Conservation (phyloP, 2,888 invertebrate genomes). For the Cryptocheilus praepositus region DNA sequence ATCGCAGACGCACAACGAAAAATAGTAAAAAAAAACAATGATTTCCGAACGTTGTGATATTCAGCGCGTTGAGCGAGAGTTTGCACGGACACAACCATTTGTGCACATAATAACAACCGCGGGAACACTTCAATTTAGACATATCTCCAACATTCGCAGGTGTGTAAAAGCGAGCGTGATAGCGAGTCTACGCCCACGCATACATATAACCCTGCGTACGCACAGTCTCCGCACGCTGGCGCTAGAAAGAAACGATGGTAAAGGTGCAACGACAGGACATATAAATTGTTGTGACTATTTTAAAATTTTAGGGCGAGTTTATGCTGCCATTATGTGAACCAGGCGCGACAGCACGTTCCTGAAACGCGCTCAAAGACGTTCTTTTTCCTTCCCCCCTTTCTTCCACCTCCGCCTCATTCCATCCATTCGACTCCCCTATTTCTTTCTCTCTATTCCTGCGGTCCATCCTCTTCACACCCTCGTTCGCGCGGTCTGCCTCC, state of each 20-base stretch:
- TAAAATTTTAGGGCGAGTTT: constrained; percentile 71
- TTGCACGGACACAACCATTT: neutral
- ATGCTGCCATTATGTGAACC: constrained; percentile 65
- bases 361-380: constrained; percentile 47
- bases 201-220: neutral
- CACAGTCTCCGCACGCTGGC: neutral
- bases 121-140: constrained; percentile 1
- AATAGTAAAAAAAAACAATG: no score
- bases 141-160: constrained; percentile 1
- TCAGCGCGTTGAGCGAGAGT: no score
- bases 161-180: constrained; percentile 10
- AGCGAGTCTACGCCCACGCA: neutral
- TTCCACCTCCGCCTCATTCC: neutral
- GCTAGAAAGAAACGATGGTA: constrained; percentile 19
- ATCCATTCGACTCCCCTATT: neutral
- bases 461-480: constrained; percentile 14
- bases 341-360: constrained; percentile 51
- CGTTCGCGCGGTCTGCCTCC: constrained; percentile 19
- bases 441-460: neutral
- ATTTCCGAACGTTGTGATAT: no score
- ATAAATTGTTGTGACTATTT: constrained; percentile 73
- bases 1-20: no score
- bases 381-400: constrained; percentile 18
- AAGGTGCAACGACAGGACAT: constrained; percentile 71
- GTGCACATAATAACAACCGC: neutral